Evolutionary conservation across 2,113 vertebrate species (phyloP).

Genomic region (Nibea coibor): DNA sequence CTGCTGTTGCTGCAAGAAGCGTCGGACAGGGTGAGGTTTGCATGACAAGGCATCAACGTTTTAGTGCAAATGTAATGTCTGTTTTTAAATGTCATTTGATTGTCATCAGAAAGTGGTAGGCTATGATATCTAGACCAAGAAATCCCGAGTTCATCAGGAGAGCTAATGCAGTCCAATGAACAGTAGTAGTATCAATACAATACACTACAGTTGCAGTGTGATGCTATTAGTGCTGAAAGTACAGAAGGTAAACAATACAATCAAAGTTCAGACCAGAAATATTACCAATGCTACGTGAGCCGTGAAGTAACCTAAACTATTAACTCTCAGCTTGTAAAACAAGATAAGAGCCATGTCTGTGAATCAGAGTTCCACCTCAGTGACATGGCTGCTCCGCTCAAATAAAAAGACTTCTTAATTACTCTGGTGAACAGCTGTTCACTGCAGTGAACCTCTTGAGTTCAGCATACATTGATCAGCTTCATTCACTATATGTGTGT

Average conservation of each 20-base stretch:
- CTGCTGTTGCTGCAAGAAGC: conserved; percentile 85
- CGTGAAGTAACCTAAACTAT: not conserved
- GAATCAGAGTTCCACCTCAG: not conserved
- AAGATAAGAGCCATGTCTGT: not conserved
- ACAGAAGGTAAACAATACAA: too few species aligned
- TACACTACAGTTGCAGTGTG: too few species aligned
- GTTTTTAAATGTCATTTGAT: too few species aligned
- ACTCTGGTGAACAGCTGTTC: not conserved
- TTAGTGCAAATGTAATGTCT: not conserved
- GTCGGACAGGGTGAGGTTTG: conserved; percentile 76
- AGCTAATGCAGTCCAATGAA: not conserved
- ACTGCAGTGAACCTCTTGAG: not conserved
- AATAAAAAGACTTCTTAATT: not conserved
- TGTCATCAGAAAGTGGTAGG: not conserved
- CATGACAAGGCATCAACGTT: too few species aligned
- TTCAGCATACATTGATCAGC: not conserved
- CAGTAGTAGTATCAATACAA: too few species aligned
- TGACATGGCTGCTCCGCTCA: not conserved
- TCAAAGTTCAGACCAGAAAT: not conserved
- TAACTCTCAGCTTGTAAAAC: not conserved
- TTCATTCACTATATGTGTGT: not conserved
- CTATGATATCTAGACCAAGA: not conserved
- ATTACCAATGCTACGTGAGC: too few species aligned
- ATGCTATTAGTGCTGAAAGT: too few species aligned
- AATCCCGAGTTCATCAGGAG: not conserved